These are phyloP conservation scores for Amia ocellicauda DNA, from an alignment of 2,113 vertebrate species.

Conservation along the genomic window DNA sequence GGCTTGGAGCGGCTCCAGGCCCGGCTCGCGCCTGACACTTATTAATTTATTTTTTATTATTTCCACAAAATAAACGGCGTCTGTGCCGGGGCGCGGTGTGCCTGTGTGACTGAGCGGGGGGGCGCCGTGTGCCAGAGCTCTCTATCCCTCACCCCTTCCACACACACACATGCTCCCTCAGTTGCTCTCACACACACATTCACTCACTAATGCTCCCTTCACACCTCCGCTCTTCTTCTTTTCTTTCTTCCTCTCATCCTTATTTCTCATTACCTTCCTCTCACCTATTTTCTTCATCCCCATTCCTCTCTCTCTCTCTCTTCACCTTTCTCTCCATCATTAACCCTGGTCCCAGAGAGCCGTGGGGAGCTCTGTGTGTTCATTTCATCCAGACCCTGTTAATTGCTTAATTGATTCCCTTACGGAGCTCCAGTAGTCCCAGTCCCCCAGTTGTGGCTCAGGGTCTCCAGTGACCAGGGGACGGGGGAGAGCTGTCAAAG, in stretches of 20 bases:
- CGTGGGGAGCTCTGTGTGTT: too few relatives aligned
- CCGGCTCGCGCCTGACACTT: constrained; percentile 15
- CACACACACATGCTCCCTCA: neutral
- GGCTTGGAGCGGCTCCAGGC: constrained; percentile 37
- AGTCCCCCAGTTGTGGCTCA: too few relatives aligned
- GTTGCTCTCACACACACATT: too few relatives aligned
- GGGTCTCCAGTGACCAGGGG: too few relatives aligned
- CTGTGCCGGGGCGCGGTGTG: constrained; percentile 5
- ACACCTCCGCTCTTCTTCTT: constrained; percentile 10
- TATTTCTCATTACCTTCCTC: too few relatives aligned
- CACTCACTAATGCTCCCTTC: constrained; percentile 23
- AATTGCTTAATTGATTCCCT: too few relatives aligned
- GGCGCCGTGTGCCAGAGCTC: neutral
- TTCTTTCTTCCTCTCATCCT: constrained; percentile 24
- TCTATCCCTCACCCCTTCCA: neutral
- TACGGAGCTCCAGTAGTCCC: too few relatives aligned
- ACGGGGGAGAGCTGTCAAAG: too few relatives aligned
- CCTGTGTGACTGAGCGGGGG: constrained; percentile 10
- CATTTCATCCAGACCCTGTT: too few relatives aligned
- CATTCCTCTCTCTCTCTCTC: constrained; percentile 34
- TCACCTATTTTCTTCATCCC: constrained; percentile 44
- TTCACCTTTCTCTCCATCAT: constrained; percentile 16
- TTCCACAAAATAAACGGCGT: constrained; percentile 24
- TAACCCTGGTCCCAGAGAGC: too few relatives aligned
- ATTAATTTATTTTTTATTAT: constrained; percentile 34